phyloP scores from a whole-genome alignment of 2,113 vertebrate species.

The Lepus americanus region DNA sequence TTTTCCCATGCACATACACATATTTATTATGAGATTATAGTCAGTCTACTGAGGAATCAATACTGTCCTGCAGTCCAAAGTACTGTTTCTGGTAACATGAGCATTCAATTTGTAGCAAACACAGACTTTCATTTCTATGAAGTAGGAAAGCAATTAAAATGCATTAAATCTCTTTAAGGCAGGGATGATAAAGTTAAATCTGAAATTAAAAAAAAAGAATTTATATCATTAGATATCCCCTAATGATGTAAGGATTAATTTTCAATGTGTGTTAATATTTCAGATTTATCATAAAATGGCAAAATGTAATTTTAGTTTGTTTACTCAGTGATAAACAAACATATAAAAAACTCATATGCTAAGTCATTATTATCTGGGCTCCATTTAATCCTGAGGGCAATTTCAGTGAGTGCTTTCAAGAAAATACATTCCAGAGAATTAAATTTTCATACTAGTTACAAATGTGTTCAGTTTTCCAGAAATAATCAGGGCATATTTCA shows the following conservation, averaged over 20 bases:
- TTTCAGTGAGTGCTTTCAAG: constrained; percentile 70
- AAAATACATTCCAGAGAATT: constrained; percentile 73
- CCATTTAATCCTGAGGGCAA: constrained; percentile 65
- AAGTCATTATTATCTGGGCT: neutral
- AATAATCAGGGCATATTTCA: constrained; percentile 3
- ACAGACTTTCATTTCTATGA: neutral
- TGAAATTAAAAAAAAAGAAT: constrained; percentile 56
- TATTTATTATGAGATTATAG: constrained; percentile 69
- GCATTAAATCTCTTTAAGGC: constrained; percentile 71
- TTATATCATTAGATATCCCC: neutral
- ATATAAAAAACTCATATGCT: neutral
- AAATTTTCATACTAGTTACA: neutral
- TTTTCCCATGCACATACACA: neutral
- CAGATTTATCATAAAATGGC: constrained; percentile 53
- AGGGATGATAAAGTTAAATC: constrained; percentile 48
- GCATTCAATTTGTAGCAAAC: constrained; percentile 50
- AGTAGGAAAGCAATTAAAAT: constrained; percentile 49
- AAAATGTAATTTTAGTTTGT: constrained; percentile 40
- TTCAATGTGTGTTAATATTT: neutral
- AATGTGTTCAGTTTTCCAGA: constrained; percentile 39
- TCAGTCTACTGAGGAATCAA: constrained; percentile 74
- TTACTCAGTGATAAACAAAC: constrained; percentile 50
- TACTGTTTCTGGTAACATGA: constrained; percentile 61
- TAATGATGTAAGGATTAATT: neutral
- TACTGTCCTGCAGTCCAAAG: constrained; percentile 84